Evolutionary conservation across 2,888 invertebrate genomes (phyloP).

Genomic region (Harpalus rufipes): DNA sequence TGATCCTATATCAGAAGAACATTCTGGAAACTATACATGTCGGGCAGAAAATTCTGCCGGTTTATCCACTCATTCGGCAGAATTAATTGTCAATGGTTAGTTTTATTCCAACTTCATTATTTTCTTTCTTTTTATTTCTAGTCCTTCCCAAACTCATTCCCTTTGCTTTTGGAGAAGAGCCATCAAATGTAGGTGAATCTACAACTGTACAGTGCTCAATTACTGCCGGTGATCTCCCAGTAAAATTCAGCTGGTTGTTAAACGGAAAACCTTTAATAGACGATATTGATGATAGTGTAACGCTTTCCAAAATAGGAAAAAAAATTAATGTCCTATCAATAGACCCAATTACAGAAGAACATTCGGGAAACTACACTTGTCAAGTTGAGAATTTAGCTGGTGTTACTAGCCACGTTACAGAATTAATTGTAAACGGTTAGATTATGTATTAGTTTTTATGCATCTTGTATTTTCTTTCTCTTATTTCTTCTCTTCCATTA

Average conservation of each 20-base stretch:
- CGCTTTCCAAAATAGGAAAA: conserved; percentile 81
- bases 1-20: conserved; percentile 79
- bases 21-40: conserved; percentile 83
- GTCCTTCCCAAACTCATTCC: conserved; percentile 89
- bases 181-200: conserved; percentile 77
- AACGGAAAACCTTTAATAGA: conserved; percentile 82
- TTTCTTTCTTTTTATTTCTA: conserved; percentile 1
- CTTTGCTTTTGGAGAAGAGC: conserved; percentile 87
- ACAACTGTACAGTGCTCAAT: conserved; percentile 81
- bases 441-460: conserved; percentile 73
- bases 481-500: conserved; percentile 3
- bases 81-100: neutral
- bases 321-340: conserved; percentile 81
- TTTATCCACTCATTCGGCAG: too few species aligned
- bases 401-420: conserved; percentile 79
- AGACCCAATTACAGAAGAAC: conserved; percentile 80
- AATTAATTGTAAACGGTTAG: conserved; percentile 82
- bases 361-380: conserved; percentile 84
- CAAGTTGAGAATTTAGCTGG: conserved; percentile 82
- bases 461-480: neutral
- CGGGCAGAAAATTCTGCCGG: conserved; percentile 80
- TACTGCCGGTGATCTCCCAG: conserved; percentile 86
- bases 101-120: too few species aligned
- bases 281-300: conserved; percentile 79
- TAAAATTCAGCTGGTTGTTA: conserved; percentile 86